Percentiles rank a stretch among this genome's conserved stretches.
Evolutionary conservation across 2,888 invertebrate species (phyloP).

Genomic region (Nezara viridula): DNA sequence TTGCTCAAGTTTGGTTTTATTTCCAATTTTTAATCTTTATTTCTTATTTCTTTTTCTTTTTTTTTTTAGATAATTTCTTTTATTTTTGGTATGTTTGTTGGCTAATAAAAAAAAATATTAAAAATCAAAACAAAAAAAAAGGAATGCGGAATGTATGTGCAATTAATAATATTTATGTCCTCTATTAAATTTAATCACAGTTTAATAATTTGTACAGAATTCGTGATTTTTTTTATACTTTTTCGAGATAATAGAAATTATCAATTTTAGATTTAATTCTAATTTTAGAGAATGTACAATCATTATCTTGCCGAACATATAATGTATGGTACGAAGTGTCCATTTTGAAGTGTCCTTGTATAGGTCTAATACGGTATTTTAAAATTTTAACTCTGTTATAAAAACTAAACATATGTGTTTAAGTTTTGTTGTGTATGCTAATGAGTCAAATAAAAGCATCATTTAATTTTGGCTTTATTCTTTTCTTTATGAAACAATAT

Average conservation of each 20-base stretch:
- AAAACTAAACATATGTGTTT: slow-evolving; percentile 52
- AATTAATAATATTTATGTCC: slow-evolving; percentile 45
- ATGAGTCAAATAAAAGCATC: slow-evolving; percentile 59
- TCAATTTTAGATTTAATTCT: slow-evolving; percentile 50
- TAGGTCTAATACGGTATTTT: slow-evolving; percentile 61
- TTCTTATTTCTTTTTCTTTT: slow-evolving; percentile 28
- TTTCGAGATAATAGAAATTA: slow-evolving; percentile 47
- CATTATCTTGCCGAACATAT: slow-evolving; percentile 58
- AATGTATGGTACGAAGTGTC: slow-evolving; percentile 55
- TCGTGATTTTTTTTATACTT: slow-evolving; percentile 49
- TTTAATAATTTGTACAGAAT: slow-evolving; percentile 53
- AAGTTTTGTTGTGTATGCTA: slow-evolving; percentile 60
- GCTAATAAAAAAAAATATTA: slow-evolving; percentile 49
- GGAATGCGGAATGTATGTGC: slow-evolving; percentile 45
- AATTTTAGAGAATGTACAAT: slow-evolving; percentile 51
- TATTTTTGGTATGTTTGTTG: slow-evolving; percentile 45
- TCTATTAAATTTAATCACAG: slow-evolving; percentile 58
- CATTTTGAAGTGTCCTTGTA: slow-evolving; percentile 64
- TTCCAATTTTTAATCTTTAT: slow-evolving; percentile 12
- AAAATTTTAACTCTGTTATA: slow-evolving; percentile 59
- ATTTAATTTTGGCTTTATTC: slow-evolving; percentile 52
- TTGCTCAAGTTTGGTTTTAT: slow-evolving; percentile 58
- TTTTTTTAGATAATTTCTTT: neutral
- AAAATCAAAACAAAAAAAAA: slow-evolving; percentile 42
- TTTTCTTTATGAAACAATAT: slow-evolving; percentile 30